phyloP scores from a whole-genome alignment of 2,797 vertebrate species.

The Chromobotia macracanthus region DNA sequence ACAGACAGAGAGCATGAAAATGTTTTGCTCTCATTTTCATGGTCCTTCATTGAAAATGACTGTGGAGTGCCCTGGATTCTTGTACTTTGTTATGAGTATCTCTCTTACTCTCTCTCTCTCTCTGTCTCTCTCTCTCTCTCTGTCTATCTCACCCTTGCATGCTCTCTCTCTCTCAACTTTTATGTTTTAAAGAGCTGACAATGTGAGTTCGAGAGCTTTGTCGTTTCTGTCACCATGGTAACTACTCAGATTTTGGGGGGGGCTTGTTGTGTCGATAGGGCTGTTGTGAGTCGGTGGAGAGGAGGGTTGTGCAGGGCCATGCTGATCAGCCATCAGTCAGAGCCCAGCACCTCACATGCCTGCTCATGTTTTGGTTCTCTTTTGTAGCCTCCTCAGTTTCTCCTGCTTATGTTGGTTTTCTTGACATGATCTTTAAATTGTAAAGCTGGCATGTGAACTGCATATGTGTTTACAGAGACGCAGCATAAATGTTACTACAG shows the following conservation, averaged over 20 bases:
- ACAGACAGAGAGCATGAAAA: constrained; percentile 8
- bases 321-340: constrained; percentile 53
- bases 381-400: background rate
- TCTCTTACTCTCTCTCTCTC: constrained; percentile 31
- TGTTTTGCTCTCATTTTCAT: constrained; percentile 53
- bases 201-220: constrained; percentile 48
- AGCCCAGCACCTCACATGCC: constrained; percentile 10
- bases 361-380: constrained; percentile 12
- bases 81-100: constrained; percentile 40
- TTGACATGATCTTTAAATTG: background rate
- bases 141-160: constrained; percentile 1
- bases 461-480: background rate
- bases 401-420: background rate
- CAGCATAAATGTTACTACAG: background rate
- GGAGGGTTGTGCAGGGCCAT: constrained; percentile 45
- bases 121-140: background rate
- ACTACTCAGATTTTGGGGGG: constrained; percentile 33
- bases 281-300: constrained; percentile 49
- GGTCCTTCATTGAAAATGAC: constrained; percentile 51
- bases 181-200: constrained; percentile 56
- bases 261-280: constrained; percentile 39
- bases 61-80: constrained; percentile 51
- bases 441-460: background rate
- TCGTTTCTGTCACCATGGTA: constrained; percentile 48
- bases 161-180: constrained; percentile 14